phyloP scores from a whole-genome alignment of 2,888 invertebrate genomes.

The Agrilus cyanescens region DNA sequence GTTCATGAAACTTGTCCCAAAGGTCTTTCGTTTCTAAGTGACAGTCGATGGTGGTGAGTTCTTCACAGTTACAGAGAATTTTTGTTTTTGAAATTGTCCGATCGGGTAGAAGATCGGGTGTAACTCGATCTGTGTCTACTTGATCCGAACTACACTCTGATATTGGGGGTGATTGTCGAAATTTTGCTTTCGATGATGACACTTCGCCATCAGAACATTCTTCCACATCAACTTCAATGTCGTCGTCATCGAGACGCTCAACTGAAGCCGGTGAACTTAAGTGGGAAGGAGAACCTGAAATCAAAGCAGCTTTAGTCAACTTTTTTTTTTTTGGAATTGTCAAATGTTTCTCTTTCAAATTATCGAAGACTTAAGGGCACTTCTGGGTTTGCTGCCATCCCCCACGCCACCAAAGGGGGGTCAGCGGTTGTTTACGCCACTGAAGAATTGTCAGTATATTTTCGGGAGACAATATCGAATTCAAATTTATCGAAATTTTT shows the following conservation, averaged over 20 bases:
- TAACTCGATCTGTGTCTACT: conserved; percentile 30
- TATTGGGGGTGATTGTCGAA: conserved; percentile 27
- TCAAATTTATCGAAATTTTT: too few relatives aligned
- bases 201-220: conserved; percentile 46
- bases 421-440: too few relatives aligned
- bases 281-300: conserved; percentile 23
- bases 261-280: conserved; percentile 37
- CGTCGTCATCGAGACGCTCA: conserved; percentile 39
- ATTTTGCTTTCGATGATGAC: conserved; percentile 25
- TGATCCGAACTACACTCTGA: conserved; percentile 34
- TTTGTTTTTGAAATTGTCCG: conserved; percentile 29
- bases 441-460: too few relatives aligned
- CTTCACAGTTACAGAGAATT: conserved; percentile 51
- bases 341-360: too few relatives aligned
- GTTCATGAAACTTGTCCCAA: conserved; percentile 69
- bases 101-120: conserved; percentile 30
- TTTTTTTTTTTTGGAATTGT: too few relatives aligned
- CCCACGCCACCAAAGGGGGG: too few relatives aligned
- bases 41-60: conserved; percentile 52
- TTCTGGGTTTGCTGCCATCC: too few relatives aligned
- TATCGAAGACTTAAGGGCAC: too few relatives aligned
- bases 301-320: too few relatives aligned
- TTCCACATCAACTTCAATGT: conserved; percentile 46
- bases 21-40: conserved; percentile 70
- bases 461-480: too few relatives aligned